A percentile compares a stretch with the other conserved stretches of the same genome.
These are phyloP conservation scores for Pangasius krempfi DNA, from an alignment of 2,797 vertebrate genomes.

Conservation along the genomic window DNA sequence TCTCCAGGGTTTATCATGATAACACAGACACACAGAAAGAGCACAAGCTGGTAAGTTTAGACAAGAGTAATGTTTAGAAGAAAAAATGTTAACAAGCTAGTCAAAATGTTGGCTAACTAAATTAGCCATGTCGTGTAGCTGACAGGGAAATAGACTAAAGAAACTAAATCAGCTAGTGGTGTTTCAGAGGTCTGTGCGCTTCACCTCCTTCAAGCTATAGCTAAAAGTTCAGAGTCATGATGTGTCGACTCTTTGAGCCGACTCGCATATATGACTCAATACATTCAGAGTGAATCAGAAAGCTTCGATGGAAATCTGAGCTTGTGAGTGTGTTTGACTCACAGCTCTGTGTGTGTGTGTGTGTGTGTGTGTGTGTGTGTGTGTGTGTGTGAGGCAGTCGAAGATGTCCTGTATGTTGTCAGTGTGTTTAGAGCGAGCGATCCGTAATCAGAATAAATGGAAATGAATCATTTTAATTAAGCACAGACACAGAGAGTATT, in stretches of 20 bases:
- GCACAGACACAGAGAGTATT: not conserved
- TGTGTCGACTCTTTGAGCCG: not conserved
- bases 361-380: not conserved
- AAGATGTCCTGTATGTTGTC: not conserved
- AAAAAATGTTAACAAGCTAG: not conserved
- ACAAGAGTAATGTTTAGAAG: not conserved
- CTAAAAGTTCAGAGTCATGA: not conserved
- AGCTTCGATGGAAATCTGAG: not conserved
- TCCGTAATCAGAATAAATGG: not conserved
- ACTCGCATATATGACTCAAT: not conserved
- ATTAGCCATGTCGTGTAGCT: not conserved
- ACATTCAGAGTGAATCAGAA: not conserved
- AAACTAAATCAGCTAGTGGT: not conserved
- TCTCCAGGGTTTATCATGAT: conserved; percentile 31
- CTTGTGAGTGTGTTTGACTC: not conserved
- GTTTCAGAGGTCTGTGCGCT: not conserved
- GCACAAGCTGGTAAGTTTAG: conserved; percentile 23
- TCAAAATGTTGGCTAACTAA: not conserved
- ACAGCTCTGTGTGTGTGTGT: not conserved
- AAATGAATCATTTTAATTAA: not conserved
- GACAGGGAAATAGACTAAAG: no score
- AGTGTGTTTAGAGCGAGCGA: not conserved
- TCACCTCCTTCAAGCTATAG: conserved; percentile 14
- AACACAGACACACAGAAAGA: not conserved
- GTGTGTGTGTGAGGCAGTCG: not conserved